A percentile compares a stretch with the other conserved stretches of the same genome.
Conservation (phyloP, 2,888 invertebrate species). For the Drosophila quinaria region DNA sequence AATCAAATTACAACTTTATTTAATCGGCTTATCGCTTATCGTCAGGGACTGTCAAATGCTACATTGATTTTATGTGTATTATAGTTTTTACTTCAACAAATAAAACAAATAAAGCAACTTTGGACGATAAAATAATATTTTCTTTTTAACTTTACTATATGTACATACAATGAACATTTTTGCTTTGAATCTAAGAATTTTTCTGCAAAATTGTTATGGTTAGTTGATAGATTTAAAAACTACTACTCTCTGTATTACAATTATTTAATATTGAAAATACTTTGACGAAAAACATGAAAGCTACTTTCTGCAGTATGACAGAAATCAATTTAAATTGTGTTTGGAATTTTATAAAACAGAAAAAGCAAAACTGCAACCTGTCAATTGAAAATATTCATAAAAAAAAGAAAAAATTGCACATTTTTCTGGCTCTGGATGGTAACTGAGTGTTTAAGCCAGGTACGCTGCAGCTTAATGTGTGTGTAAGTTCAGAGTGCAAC, state of each 20-base stretch:
- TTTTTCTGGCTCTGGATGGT: not conserved
- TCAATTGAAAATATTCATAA: not conserved
- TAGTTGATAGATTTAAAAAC: not conserved
- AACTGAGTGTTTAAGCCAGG: constrained; percentile 4
- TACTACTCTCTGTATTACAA: not conserved
- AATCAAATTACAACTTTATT: constrained; percentile 6
- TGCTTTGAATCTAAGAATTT: too few relatives aligned
- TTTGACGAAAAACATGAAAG: not conserved
- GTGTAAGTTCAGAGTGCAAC: constrained; percentile 12
- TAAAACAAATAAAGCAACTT: not conserved
- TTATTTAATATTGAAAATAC: not conserved
- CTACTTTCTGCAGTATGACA: not conserved
- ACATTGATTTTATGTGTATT: not conserved
- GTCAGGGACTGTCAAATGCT: not conserved
- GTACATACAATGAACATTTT: too few relatives aligned
- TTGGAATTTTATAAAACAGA: not conserved
- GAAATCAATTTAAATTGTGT: constrained; percentile 1
- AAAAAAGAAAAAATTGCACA: not conserved
- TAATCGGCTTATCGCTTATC: not conserved
- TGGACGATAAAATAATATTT: too few relatives aligned
- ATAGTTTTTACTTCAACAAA: not conserved
- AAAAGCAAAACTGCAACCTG: not conserved
- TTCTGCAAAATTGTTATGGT: not conserved
- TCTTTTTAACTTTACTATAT: too few relatives aligned
- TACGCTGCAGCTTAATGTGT: not conserved